Percentiles rank a stretch among this genome's conserved stretches.
These are phyloP conservation scores for Argopecten irradians DNA, from an alignment of 1,140 invertebrate species.

Conservation along the genomic window DNA sequence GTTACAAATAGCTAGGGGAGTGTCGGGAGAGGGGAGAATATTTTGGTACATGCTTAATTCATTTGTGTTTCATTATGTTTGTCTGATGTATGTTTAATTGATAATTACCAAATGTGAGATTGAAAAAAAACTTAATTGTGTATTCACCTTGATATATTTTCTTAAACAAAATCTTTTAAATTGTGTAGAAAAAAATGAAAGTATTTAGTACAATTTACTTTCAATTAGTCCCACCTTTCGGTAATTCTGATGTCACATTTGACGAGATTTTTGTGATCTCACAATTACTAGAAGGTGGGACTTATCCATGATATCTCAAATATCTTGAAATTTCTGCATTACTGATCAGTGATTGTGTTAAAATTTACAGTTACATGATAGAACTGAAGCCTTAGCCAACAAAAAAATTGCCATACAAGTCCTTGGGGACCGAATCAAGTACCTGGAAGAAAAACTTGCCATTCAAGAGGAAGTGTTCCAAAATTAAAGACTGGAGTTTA, in stretches of 20 bases:
- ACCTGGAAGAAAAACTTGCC: conserved; percentile 59
- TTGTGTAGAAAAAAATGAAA: neutral
- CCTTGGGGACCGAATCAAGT: conserved; percentile 57
- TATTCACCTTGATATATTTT: neutral
- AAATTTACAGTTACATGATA: conserved; percentile 68
- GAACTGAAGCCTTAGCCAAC: conserved; percentile 67
- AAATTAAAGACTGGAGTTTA: neutral
- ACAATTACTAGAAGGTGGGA: neutral
- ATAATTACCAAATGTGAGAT: no score
- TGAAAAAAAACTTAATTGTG: no score
- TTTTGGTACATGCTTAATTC: no score
- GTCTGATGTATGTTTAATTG: no score
- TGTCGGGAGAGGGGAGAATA: no score
- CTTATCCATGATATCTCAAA: neutral
- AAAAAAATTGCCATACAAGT: conserved; percentile 69
- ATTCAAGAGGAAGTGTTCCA: conserved; percentile 28
- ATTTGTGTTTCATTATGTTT: no score
- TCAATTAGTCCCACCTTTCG: no score
- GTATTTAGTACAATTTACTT: neutral
- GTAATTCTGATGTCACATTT: neutral
- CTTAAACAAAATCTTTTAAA: neutral
- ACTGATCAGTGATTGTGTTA: conserved; percentile 29
- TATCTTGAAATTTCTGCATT: neutral
- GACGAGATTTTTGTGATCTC: neutral
- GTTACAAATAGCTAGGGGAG: no score